Evolutionary conservation across 2,797 vertebrate species (phyloP).

Genomic region (Balearica regulorum): DNA sequence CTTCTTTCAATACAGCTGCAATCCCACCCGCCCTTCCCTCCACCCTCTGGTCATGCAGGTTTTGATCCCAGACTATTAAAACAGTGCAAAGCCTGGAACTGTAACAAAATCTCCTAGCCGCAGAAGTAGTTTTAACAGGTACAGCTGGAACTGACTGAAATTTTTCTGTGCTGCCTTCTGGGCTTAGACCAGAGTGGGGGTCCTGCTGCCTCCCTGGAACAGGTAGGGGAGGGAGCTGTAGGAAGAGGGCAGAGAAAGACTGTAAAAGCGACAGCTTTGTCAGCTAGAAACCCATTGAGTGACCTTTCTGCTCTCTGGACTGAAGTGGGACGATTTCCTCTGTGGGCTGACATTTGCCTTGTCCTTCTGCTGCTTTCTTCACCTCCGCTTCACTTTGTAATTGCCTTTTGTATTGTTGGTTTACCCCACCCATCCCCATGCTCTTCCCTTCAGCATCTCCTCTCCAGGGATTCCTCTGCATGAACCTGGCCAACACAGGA

Average conservation of each 20-base stretch:
- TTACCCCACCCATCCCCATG: slow-evolving; percentile 5
- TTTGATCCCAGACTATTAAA: background rate
- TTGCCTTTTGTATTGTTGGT: slow-evolving; percentile 28
- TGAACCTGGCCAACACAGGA: background rate
- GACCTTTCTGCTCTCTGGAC: slow-evolving; percentile 26
- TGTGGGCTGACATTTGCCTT: background rate
- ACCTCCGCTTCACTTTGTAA: background rate
- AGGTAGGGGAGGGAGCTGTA: background rate
- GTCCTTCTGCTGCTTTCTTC: background rate
- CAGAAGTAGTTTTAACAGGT: background rate
- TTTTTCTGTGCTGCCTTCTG: background rate
- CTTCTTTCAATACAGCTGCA: background rate
- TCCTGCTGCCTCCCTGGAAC: background rate
- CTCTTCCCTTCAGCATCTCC: slow-evolving; percentile 16
- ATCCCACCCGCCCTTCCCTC: background rate
- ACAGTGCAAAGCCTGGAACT: background rate
- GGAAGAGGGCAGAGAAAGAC: background rate
- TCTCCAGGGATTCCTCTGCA: slow-evolving; percentile 8
- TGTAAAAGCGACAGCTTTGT: background rate
- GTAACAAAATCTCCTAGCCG: background rate
- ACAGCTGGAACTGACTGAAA: background rate
- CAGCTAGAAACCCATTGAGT: background rate
- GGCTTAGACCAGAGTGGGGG: background rate
- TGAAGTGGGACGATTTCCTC: slow-evolving; percentile 1
- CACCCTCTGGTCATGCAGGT: background rate